Conservation (phyloP, 2,888 invertebrate genomes). For the Eustalomyia histrio region DNA sequence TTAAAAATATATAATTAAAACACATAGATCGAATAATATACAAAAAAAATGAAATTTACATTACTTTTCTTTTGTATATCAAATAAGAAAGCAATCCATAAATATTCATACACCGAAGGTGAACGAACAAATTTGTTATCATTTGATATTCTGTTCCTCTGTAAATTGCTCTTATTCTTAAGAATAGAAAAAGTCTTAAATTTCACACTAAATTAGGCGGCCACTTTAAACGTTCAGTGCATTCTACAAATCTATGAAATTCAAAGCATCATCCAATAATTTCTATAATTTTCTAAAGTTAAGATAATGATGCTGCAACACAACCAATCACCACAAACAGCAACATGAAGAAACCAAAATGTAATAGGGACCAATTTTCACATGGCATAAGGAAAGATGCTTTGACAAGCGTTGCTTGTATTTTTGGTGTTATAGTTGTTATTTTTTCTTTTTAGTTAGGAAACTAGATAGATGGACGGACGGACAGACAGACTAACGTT, state of each 20-base stretch:
- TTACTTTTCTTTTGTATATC: conserved; percentile 10
- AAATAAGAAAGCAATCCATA: conserved; percentile 49
- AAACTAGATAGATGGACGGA: background rate
- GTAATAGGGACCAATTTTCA: conserved; percentile 60
- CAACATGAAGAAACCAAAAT: conserved; percentile 38
- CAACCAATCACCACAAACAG: background rate
- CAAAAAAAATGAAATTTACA: too few relatives aligned
- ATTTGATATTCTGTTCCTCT: conserved; percentile 46
- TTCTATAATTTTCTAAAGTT: conserved; percentile 65
- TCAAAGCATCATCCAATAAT: conserved; percentile 63
- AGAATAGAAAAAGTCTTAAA: conserved; percentile 55
- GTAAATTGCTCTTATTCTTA: conserved; percentile 38
- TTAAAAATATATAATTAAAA: too few relatives aligned
- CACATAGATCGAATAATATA: too few relatives aligned
- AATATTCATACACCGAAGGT: background rate
- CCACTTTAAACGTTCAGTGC: conserved; percentile 57
- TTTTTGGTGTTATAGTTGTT: conserved; percentile 28
- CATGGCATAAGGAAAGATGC: conserved; percentile 54
- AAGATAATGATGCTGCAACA: conserved; percentile 56
- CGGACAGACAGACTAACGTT: conserved; percentile 37
- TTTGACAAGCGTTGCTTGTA: conserved; percentile 60
- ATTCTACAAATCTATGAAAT: conserved; percentile 59
- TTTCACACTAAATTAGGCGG: conserved; percentile 65
- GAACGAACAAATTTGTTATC: conserved; percentile 25
- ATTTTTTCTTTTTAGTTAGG: conserved; percentile 1